These are phyloP conservation scores for Burhinus oedicnemus DNA, from an alignment of 2,113 vertebrate species.

Conservation along the genomic window DNA sequence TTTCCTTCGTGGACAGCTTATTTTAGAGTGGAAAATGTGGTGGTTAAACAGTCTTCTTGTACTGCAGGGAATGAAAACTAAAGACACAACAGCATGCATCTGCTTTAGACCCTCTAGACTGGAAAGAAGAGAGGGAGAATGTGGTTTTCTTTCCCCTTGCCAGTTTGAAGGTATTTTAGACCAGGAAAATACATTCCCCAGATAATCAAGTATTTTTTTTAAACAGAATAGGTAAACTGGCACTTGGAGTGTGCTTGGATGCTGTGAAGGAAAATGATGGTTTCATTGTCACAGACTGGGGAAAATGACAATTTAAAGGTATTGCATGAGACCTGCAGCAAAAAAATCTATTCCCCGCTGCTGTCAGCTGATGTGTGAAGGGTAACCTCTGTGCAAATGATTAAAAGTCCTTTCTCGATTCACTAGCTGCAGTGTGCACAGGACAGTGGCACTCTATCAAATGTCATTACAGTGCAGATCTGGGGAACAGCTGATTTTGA, in stretches of 20 bases:
- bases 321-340: not conserved
- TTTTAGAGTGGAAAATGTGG: not conserved
- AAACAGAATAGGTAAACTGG: not conserved
- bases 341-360: not conserved
- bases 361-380: not conserved
- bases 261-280: not conserved
- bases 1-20: not conserved
- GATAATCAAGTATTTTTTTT: not conserved
- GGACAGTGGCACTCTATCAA: too few species aligned
- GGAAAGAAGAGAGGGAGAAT: not conserved
- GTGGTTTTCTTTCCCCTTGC: not conserved
- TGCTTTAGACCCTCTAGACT: not conserved
- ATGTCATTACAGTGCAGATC: not conserved
- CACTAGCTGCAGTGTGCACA: not conserved
- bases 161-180: not conserved
- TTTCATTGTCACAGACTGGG: not conserved
- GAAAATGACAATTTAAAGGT: not conserved
- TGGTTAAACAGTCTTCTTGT: too few species aligned
- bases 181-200: not conserved
- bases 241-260: not conserved
- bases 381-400: not conserved
- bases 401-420: not conserved
- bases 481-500: too few species aligned
- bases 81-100: rapidly evolving
- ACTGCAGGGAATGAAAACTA: not conserved